These are phyloP conservation scores for Argentina silus DNA, from an alignment of 2,797 vertebrate species.

Conservation along the genomic window DNA sequence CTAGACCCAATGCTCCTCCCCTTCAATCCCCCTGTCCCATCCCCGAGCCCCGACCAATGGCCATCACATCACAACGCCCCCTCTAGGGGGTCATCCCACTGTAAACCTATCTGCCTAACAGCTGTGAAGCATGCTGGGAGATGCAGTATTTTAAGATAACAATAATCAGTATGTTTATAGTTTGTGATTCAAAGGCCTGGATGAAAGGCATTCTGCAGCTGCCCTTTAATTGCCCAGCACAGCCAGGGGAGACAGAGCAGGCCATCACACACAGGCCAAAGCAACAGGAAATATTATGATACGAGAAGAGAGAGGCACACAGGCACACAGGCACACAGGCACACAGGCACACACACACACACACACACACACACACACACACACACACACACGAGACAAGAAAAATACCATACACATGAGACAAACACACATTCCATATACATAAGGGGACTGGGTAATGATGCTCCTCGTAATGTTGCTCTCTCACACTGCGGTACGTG, in stretches of 20 bases:
- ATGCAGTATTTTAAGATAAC: neutral
- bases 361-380: neutral
- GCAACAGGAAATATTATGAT: conserved; percentile 3
- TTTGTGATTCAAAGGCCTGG: no score
- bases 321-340: neutral
- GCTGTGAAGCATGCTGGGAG: conserved; percentile 32
- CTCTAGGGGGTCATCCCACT: neutral
- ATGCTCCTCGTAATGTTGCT: neutral
- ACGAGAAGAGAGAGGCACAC: neutral
- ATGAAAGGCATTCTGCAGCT: no score
- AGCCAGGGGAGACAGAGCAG: no score
- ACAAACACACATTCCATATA: no score
- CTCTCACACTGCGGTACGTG: neutral
- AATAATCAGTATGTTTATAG: neutral
- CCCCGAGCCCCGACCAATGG: no score
- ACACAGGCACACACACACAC: neutral
- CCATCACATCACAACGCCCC: conserved; percentile 1
- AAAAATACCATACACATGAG: neutral
- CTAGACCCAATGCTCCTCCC: no score
- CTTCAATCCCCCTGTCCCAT: no score
- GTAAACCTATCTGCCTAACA: neutral
- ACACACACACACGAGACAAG: neutral
- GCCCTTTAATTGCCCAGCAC: no score
- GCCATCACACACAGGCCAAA: neutral
- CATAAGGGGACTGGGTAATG: neutral